Conservation (phyloP, 2,888 invertebrate species). For the Polietes domitor region DNA sequence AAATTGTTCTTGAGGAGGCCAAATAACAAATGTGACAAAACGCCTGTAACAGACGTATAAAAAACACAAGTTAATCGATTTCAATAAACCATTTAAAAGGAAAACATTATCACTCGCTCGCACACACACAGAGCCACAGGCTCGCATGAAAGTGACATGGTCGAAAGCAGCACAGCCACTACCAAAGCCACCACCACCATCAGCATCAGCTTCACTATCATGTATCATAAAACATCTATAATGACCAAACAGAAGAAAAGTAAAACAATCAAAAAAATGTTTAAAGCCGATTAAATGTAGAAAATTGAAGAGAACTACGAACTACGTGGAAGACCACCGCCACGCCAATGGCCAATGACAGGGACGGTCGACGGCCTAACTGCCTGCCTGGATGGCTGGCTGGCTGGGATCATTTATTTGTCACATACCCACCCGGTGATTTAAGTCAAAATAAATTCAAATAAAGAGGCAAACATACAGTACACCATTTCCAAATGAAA, state of each 20-base stretch:
- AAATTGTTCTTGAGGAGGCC: slow-evolving; percentile 22
- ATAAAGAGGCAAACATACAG: slow-evolving; percentile 39
- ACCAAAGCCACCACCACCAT: background rate
- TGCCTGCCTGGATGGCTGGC: background rate
- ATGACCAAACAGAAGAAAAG: slow-evolving; percentile 34
- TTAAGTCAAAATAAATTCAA: slow-evolving; percentile 33
- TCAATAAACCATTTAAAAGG: slow-evolving; percentile 29
- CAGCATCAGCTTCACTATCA: background rate
- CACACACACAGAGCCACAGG: background rate
- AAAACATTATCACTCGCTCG: slow-evolving; percentile 22
- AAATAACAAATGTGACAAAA: slow-evolving; percentile 55
- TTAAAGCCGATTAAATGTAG: slow-evolving; percentile 62
- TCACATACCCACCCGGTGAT: slow-evolving; percentile 6
- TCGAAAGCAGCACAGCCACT: background rate
- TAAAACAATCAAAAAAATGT: slow-evolving; percentile 50
- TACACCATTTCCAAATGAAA: slow-evolving; percentile 24
- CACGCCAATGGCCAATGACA: slow-evolving; percentile 16
- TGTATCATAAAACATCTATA: slow-evolving; percentile 52
- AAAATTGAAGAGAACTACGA: slow-evolving; percentile 9
- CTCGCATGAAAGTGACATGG: slow-evolving; percentile 22
- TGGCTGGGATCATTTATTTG: slow-evolving; percentile 34
- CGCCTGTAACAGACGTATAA: slow-evolving; percentile 48
- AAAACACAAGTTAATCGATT: slow-evolving; percentile 56
- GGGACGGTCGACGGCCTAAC: background rate
- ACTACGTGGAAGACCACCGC: slow-evolving; percentile 38